Evolutionary conservation across 2,888 invertebrate species (phyloP).

Genomic region (Exocentrus adspersus): DNA sequence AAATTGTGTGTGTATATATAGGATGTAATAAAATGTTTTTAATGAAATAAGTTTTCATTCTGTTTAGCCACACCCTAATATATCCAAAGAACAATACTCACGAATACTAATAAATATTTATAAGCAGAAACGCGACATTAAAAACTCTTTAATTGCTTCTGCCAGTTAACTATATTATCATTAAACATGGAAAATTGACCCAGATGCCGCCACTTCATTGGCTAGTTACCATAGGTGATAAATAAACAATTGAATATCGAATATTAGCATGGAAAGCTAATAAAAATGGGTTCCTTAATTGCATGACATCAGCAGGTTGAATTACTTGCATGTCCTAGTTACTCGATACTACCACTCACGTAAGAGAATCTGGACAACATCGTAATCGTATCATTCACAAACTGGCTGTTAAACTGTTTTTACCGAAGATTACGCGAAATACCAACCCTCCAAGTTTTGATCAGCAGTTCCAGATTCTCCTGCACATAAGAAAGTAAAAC

Average conservation of each 20-base stretch:
- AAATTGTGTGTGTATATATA: slow-evolving; percentile 38
- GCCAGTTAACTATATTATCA: slow-evolving; percentile 36
- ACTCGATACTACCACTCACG: no score
- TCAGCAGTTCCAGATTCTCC: no score
- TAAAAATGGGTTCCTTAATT: slow-evolving; percentile 19
- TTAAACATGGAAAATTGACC: slow-evolving; percentile 40
- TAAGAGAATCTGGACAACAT: no score
- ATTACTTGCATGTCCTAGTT: slow-evolving; percentile 10
- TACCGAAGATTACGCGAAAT: no score
- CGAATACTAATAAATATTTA: slow-evolving; percentile 41
- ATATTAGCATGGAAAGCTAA: slow-evolving; percentile 26
- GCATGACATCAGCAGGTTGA: not conserved
- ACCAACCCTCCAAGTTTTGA: no score
- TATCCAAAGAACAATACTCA: slow-evolving; percentile 42
- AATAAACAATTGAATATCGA: slow-evolving; percentile 36
- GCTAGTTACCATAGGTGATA: slow-evolving; percentile 25
- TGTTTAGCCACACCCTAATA: slow-evolving; percentile 41
- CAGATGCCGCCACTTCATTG: slow-evolving; percentile 29
- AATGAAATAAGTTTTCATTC: slow-evolving; percentile 45
- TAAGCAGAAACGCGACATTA: slow-evolving; percentile 35
- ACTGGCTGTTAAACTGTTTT: no score
- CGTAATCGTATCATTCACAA: no score
- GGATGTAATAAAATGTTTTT: slow-evolving; percentile 46
- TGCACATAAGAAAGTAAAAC: no score
- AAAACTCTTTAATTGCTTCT: slow-evolving; percentile 39